Conservation (phyloP, 2,113 vertebrate species). For the Chamaetylas fuelleborni region DNA sequence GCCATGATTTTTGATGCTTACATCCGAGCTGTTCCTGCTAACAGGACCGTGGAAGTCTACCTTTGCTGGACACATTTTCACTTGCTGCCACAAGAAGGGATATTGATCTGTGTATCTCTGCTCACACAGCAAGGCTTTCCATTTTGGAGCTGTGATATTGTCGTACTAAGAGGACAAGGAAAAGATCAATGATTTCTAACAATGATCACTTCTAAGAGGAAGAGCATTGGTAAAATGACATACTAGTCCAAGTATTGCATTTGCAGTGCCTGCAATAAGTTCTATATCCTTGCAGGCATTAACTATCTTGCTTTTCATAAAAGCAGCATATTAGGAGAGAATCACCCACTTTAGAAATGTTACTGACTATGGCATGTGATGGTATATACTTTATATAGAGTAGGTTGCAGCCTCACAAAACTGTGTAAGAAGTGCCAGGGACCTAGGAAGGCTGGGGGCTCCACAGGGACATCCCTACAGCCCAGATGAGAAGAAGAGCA, state of each 20-base stretch:
- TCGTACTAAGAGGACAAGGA: neutral
- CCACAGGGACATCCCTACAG: neutral
- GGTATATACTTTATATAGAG: neutral
- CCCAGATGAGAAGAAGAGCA: neutral
- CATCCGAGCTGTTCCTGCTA: neutral
- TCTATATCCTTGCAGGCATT: neutral
- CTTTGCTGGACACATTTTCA: constrained; percentile 41
- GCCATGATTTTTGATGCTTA: neutral
- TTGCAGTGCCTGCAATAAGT: neutral
- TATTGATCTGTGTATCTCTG: constrained; percentile 60
- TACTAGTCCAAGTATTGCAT: neutral
- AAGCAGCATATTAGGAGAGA: neutral
- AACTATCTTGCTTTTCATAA: neutral
- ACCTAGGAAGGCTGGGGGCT: neutral
- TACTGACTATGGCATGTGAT: neutral
- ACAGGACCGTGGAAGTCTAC: neutral
- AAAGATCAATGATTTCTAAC: constrained; percentile 57
- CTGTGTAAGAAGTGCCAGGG: neutral
- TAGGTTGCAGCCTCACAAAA: neutral
- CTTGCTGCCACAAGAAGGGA: constrained; percentile 23
- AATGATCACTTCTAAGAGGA: constrained; percentile 33
- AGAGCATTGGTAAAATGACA: constrained; percentile 25
- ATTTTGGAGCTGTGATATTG: constrained; percentile 57
- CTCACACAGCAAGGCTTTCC: constrained; percentile 50
- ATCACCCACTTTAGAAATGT: neutral